These are phyloP conservation scores for Pyrrhia umbra DNA, from an alignment of 2,888 invertebrate species.

Conservation along the genomic window DNA sequence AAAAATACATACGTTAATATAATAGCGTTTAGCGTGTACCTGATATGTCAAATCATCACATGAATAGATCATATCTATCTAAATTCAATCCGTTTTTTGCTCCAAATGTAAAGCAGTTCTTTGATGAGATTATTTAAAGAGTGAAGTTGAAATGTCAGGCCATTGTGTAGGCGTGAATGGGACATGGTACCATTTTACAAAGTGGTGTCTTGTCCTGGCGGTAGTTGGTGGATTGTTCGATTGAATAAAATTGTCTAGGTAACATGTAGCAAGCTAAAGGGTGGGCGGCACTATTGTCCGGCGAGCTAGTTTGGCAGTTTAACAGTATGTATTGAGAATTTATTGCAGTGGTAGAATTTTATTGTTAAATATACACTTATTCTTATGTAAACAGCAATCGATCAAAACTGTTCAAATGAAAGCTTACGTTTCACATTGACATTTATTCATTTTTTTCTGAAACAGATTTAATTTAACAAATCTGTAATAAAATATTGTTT, in stretches of 20 bases:
- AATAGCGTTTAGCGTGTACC: conserved; percentile 21
- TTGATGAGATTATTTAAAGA: conserved; percentile 41
- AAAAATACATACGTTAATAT: conserved; percentile 16
- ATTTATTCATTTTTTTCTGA: no score
- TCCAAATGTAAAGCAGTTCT: conserved; percentile 40
- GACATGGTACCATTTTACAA: conserved; percentile 5
- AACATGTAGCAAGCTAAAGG: not conserved
- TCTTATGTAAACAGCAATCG: no score
- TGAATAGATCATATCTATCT: conserved; percentile 29
- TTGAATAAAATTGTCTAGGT: not conserved
- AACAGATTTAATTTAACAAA: no score
- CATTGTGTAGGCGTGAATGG: conserved; percentile 35
- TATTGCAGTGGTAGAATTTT: no score
- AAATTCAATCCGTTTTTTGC: conserved; percentile 53
- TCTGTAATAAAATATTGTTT: no score
- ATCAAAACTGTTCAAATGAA: no score
- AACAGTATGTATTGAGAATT: no score
- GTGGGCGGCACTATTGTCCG: not conserved
- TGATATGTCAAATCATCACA: conserved; percentile 33
- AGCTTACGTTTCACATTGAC: no score
- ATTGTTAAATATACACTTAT: no score
- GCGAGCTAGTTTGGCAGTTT: not conserved
- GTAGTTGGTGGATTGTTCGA: conserved; percentile 5
- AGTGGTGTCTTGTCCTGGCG: conserved; percentile 17
- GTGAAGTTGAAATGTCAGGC: conserved; percentile 36